phyloP scores from a whole-genome alignment of 2,113 vertebrate genomes.

The Mastomys natalensis region DNA sequence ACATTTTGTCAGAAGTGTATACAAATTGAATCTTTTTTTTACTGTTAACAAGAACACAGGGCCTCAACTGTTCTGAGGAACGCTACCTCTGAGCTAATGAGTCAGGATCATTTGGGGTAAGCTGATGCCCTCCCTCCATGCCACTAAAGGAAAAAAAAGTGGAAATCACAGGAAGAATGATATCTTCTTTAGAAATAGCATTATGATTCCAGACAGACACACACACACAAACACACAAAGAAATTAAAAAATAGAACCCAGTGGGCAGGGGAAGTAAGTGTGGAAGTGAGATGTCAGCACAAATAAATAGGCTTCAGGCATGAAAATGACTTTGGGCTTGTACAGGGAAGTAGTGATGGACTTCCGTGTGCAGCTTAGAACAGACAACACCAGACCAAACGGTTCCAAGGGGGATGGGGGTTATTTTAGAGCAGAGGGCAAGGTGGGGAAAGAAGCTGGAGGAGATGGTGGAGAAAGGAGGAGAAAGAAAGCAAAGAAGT shows the following conservation, averaged over 20 bases:
- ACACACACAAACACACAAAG: background rate
- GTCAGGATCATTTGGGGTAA: too few relatives aligned
- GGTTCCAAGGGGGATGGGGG: too few relatives aligned
- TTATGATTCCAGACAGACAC: background rate
- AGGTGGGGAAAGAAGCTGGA: too few relatives aligned
- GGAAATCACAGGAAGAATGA: background rate
- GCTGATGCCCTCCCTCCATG: background rate
- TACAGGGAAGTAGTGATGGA: too few relatives aligned
- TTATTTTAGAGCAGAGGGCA: too few relatives aligned
- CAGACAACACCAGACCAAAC: too few relatives aligned
- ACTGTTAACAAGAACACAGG: background rate
- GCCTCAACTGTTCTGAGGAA: background rate
- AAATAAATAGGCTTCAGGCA: too few relatives aligned
- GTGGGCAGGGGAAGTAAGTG: background rate
- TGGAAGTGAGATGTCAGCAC: background rate
- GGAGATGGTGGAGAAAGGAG: too few relatives aligned
- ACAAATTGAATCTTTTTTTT: background rate
- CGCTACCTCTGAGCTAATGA: too few relatives aligned
- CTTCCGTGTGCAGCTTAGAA: too few relatives aligned
- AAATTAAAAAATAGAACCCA: background rate
- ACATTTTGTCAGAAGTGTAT: background rate
- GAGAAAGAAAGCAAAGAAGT: too few relatives aligned
- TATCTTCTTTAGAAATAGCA: background rate
- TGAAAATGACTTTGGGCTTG: too few relatives aligned
- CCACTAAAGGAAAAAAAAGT: background rate